phyloP scores from a whole-genome alignment of 92 coral and sea anemone species.

The Palythoa grandis region DNA sequence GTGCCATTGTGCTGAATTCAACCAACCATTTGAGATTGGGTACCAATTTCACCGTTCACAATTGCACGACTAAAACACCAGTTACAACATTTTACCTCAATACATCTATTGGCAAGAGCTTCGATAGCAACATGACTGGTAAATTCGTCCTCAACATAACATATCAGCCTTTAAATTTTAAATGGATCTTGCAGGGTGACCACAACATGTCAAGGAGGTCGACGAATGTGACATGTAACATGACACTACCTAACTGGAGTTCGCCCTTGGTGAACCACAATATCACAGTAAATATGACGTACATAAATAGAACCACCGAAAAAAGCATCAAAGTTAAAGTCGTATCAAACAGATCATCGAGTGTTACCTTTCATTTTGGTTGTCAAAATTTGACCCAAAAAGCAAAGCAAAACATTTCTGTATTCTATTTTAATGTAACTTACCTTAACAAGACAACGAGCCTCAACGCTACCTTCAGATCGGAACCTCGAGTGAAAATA shows the following conservation, averaged over 20 bases:
- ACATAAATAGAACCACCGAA: slow-evolving; percentile 48
- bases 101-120: slow-evolving; percentile 38
- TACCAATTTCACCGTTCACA: slow-evolving; percentile 47
- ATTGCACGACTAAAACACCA: slow-evolving; percentile 45
- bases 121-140: slow-evolving; percentile 53
- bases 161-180: slow-evolving; percentile 62
- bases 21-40: slow-evolving; percentile 45
- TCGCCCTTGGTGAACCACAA: slow-evolving; percentile 62
- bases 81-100: slow-evolving; percentile 60
- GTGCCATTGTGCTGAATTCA: slow-evolving; percentile 44
- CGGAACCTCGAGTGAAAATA: slow-evolving; percentile 35
- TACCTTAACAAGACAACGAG: slow-evolving; percentile 54
- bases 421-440: slow-evolving; percentile 53
- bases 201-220: slow-evolving; percentile 56
- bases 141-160: slow-evolving; percentile 59
- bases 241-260: slow-evolving; percentile 50
- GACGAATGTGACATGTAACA: slow-evolving; percentile 60
- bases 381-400: slow-evolving; percentile 38
- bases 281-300: slow-evolving; percentile 59
- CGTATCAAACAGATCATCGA: slow-evolving; percentile 50
- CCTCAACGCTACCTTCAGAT: slow-evolving; percentile 52
- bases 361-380: slow-evolving; percentile 34
- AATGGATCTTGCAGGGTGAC: slow-evolving; percentile 49
- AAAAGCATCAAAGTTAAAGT: slow-evolving; percentile 57
- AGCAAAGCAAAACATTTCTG: slow-evolving; percentile 42